Evolutionary conservation across 2,797 vertebrate genomes (phyloP).

Genomic region (Chelidonichthys spinosus): DNA sequence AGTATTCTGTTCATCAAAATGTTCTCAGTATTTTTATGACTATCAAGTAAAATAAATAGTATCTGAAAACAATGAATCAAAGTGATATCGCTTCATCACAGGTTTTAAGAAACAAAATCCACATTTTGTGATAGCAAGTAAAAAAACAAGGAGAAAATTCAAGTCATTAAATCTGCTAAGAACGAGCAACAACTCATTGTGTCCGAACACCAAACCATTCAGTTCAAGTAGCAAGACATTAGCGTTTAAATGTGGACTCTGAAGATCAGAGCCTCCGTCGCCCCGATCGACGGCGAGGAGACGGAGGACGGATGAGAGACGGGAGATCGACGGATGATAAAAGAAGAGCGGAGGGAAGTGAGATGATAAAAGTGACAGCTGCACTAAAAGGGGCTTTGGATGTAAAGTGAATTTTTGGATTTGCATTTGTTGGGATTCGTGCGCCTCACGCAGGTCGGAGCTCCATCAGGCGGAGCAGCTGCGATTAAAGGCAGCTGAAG

Average conservation of each 20-base stretch:
- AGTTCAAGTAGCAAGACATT: not conserved
- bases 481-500: slow-evolving; percentile 7
- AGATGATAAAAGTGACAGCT: slow-evolving; percentile 47
- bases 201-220: not conserved
- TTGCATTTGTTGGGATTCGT: not conserved
- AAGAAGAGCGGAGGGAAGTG: slow-evolving; percentile 14
- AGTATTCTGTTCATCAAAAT: too few relatives aligned
- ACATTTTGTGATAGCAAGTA: not conserved
- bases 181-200: not conserved
- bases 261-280: slow-evolving; percentile 2
- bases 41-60: not conserved
- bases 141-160: not conserved
- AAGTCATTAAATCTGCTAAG: not conserved
- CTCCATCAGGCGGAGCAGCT: slow-evolving; percentile 23
- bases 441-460: slow-evolving; percentile 8
- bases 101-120: not conserved
- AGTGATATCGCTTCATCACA: not conserved
- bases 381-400: slow-evolving; percentile 18
- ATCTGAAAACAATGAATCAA: not conserved
- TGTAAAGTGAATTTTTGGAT: slow-evolving; percentile 11
- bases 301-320: slow-evolving; percentile 22
- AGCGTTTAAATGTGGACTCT: not conserved
- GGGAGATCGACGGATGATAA: slow-evolving; percentile 33
- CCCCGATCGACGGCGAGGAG: slow-evolving; percentile 30
- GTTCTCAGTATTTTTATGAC: too few relatives aligned